These are phyloP conservation scores for Hyposmocoma kahamanoa DNA, from an alignment of 1,140 invertebrate species.

Conservation along the genomic window DNA sequence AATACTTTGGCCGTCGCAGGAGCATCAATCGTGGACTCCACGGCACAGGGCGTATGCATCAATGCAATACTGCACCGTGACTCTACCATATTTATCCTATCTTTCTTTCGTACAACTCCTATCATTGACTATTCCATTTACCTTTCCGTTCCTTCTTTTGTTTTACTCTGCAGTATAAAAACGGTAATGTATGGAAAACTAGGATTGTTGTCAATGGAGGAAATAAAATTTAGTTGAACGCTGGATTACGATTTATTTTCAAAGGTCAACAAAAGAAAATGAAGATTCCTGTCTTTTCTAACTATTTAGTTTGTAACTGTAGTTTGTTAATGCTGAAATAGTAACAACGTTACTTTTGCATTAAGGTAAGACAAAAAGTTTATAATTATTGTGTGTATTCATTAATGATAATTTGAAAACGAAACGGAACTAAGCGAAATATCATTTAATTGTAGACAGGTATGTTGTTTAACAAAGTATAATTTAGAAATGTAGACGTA, in stretches of 20 bases:
- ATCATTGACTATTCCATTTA: neutral
- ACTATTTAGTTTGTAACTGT: too few species aligned
- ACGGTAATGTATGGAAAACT: conserved; percentile 1
- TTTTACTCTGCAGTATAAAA: neutral
- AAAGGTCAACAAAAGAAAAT: conserved; percentile 38
- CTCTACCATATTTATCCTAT: neutral
- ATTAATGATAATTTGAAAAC: too few species aligned
- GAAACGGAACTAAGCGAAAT: too few species aligned
- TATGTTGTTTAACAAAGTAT: too few species aligned
- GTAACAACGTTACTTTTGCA: too few species aligned
- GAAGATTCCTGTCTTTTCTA: conserved; percentile 32
- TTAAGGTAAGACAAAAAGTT: too few species aligned
- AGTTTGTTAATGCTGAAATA: too few species aligned
- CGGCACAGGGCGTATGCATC: conserved; percentile 58
- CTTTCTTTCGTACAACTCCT: conserved; percentile 6
- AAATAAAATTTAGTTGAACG: neutral
- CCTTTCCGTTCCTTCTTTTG: neutral
- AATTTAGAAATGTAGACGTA: too few species aligned
- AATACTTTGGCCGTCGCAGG: conserved; percentile 52
- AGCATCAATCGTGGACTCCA: conserved; percentile 59
- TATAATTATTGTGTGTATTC: too few species aligned
- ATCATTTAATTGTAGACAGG: too few species aligned
- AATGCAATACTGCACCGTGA: conserved; percentile 33
- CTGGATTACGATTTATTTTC: conserved; percentile 16
- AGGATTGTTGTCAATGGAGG: neutral